Evolutionary conservation across 1,140 invertebrate genomes (phyloP).

Genomic region (Conus ventricosus): DNA sequence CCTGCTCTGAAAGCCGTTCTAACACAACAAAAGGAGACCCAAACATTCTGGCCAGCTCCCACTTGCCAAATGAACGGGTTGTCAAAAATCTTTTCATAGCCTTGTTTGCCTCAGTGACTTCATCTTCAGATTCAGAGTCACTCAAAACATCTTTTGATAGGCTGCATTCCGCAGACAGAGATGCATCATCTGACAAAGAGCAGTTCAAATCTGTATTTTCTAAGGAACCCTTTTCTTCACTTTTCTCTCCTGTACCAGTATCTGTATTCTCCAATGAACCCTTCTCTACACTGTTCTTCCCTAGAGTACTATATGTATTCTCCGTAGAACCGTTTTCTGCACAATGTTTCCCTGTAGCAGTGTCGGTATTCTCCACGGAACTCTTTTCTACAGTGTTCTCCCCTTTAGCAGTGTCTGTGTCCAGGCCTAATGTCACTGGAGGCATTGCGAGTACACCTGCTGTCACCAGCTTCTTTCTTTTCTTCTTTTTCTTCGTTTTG

Average conservation of each 20-base stretch:
- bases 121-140: not conserved
- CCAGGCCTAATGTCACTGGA: not conserved
- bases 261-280: not conserved
- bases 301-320: not conserved
- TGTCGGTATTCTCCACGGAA: too few species aligned
- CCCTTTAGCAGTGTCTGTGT: not conserved
- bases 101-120: not conserved
- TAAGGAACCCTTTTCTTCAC: not conserved
- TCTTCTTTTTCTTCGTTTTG: not conserved
- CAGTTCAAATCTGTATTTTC: too few species aligned
- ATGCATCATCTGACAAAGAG: not conserved
- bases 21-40: slow-evolving; percentile 20
- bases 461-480: not conserved
- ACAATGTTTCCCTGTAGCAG: too few species aligned
- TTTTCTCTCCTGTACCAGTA: not conserved
- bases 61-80: not conserved
- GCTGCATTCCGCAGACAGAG: not conserved
- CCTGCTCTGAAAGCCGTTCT: slow-evolving; percentile 5
- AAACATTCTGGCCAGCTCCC: not conserved
- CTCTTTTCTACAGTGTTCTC: not conserved
- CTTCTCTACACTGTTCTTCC: not conserved
- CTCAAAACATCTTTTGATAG: not conserved
- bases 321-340: too few species aligned
- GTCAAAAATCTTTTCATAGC: not conserved
- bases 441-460: not conserved